A percentile compares a stretch with the other conserved stretches of the same genome.
These are phyloP conservation scores for Nycticebus coucang DNA, from an alignment of 2,113 vertebrate species.

Conservation along the genomic window DNA sequence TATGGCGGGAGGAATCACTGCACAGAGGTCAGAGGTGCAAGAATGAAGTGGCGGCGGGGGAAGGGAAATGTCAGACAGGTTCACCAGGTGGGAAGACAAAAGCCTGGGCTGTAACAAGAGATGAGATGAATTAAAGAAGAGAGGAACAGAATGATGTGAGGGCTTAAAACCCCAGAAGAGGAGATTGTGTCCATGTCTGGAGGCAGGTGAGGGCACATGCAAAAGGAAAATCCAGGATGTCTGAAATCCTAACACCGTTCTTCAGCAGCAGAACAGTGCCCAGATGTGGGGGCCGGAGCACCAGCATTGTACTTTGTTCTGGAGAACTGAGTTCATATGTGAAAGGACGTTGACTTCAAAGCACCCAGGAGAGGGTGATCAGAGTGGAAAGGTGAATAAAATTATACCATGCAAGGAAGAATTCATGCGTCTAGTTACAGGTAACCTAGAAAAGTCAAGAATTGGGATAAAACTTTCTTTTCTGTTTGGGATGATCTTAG, in stretches of 20 bases:
- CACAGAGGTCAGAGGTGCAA: conserved; percentile 9
- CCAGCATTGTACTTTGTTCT: background rate
- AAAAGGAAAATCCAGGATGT: background rate
- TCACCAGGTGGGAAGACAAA: background rate
- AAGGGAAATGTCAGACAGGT: background rate
- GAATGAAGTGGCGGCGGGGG: background rate
- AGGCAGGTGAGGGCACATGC: background rate
- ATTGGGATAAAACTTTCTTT: background rate
- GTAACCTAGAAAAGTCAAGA: background rate
- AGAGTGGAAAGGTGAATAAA: background rate
- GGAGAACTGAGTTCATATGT: conserved; percentile 12
- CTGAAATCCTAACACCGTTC: background rate
- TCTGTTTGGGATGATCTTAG: background rate
- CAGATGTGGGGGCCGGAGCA: background rate
- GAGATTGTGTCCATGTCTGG: background rate
- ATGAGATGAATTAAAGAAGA: background rate
- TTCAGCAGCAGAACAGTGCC: background rate
- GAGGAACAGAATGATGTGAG: background rate
- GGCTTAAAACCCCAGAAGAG: background rate
- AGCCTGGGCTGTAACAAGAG: background rate
- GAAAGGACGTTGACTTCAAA: background rate
- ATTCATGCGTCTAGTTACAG: background rate
- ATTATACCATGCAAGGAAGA: background rate
- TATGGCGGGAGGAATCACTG: background rate
- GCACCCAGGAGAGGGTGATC: background rate